Evolutionary conservation across 2,888 invertebrate genomes (phyloP).

Genomic region (Drosophila percnosoma): DNA sequence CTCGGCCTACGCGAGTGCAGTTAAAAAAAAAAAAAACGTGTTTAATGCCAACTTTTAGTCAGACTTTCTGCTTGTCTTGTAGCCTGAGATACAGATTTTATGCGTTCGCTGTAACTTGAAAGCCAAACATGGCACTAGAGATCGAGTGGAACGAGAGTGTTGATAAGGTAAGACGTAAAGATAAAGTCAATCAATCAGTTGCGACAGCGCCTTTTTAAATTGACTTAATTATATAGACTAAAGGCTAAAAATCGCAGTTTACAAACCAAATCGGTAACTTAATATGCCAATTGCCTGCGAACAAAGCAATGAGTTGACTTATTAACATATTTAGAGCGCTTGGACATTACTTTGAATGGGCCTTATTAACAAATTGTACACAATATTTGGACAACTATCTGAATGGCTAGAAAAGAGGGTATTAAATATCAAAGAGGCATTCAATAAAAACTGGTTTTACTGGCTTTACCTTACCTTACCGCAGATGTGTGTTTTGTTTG

Average conservation of each 20-base stretch:
- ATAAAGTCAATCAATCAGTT: conserved; percentile 77
- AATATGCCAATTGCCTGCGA: conserved; percentile 61
- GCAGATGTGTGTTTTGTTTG: conserved; percentile 7
- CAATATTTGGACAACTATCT: conserved; percentile 40
- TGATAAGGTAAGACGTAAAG: conserved; percentile 62
- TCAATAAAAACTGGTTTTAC: conserved; percentile 40
- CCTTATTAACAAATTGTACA: conserved; percentile 61
- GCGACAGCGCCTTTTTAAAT: conserved; percentile 66
- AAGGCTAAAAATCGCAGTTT: conserved; percentile 55
- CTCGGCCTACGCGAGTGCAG: conserved; percentile 49
- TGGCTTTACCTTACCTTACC: neutral
- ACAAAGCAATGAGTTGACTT: conserved; percentile 40
- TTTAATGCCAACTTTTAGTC: conserved; percentile 42
- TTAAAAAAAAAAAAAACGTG: conserved; percentile 25
- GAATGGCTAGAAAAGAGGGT: conserved; percentile 39
- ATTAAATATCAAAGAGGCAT: conserved; percentile 38
- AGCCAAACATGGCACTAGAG: conserved; percentile 52
- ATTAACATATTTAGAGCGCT: conserved; percentile 35
- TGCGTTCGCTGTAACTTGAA: conserved; percentile 60
- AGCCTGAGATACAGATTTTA: conserved; percentile 45
- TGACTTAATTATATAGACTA: conserved; percentile 70
- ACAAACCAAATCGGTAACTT: conserved; percentile 60
- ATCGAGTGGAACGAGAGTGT: conserved; percentile 56
- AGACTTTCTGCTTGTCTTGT: conserved; percentile 31
- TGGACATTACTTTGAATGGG: conserved; percentile 41